Evolutionary conservation across 2,888 invertebrate genomes (phyloP), one percentile per base, ranked within the genome.

Genomic region (Eupithecia subumbrata): DNA sequence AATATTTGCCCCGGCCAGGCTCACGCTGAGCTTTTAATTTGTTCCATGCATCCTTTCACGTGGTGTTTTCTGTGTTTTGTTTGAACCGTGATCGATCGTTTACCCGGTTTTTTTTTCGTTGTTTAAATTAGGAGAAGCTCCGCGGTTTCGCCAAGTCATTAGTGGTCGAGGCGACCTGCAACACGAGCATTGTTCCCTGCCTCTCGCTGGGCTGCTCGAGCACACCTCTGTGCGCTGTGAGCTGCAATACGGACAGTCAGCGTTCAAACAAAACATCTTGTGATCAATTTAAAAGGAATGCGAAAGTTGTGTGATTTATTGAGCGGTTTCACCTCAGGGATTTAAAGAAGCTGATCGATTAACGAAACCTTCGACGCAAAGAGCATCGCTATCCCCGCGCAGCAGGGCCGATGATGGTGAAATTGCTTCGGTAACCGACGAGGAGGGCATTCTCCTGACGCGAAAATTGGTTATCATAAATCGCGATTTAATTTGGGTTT

Each of bases 21-120:
- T 91, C 94, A 94, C 89, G 94, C 94, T 94, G 94, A 87, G 94
- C 93, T 89, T 94, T 94, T 94, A 94, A 94, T 94, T 94, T 94
- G 94, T 93, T 94, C 92, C 92, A 90, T 91, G 89, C 92, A 92
- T 93, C 94, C 90, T 92, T 91, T 91, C 92, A 87, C 88, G 90
- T 90, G 88, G 87, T 89, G 81, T 90, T 92, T 92, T 90, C 76
- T 93, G 88, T 88, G 91, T 94, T 94, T 92, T 92, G 91, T 94
- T 92, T 92, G 92, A 87, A 87, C 84, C 86, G 91, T 94, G 94
- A 94, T 94, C 93, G 94, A 94, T 94, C 90, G 94, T 91, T 92
- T 89, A 90, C 86, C 86, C 88, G 90, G 87, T 92, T 94, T 94
- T 94, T 34, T 37, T 94, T 93, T 91, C 84, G 88, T 92, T 92